phyloP scores from a whole-genome alignment of 2,888 invertebrate genomes.

The Zhuqinia jingwanae region DNA sequence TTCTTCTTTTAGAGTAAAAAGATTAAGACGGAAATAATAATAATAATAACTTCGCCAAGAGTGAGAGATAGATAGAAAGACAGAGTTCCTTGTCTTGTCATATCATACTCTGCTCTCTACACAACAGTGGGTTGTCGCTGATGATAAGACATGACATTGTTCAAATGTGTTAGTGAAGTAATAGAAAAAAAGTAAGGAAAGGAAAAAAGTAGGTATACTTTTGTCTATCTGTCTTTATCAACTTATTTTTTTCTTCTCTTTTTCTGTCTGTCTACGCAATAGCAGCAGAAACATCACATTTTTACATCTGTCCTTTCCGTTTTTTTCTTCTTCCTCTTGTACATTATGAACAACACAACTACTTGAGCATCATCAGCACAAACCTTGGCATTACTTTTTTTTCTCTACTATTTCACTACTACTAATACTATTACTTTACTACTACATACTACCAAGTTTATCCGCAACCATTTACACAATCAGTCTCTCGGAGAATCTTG shows the following conservation, averaged over 20 bases:
- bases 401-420: not conserved
- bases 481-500: not conserved
- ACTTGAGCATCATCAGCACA: not conserved
- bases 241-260: too few species aligned
- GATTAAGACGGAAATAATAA: too few species aligned
- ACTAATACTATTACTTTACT: not conserved
- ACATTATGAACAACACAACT: not conserved
- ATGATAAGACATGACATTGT: constrained; percentile 23
- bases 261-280: constrained; percentile 32
- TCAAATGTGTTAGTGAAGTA: not conserved
- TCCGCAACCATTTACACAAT: constrained; percentile 36
- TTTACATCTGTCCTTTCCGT: constrained; percentile 31
- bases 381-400: not conserved
- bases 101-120: not conserved
- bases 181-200: not conserved
- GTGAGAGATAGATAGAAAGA: too few species aligned
- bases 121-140: not conserved
- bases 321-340: too few species aligned
- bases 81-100: not conserved
- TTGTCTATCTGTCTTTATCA: constrained; percentile 17
- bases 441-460: not conserved
- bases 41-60: too few species aligned
- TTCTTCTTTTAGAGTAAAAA: too few species aligned
- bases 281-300: constrained; percentile 7
- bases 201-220: not conserved